A percentile compares a stretch with the other conserved stretches of the same genome.
Conservation (phyloP, 53 echinoderm and acorn worm species). For the Paracentrotus lividus region DNA sequence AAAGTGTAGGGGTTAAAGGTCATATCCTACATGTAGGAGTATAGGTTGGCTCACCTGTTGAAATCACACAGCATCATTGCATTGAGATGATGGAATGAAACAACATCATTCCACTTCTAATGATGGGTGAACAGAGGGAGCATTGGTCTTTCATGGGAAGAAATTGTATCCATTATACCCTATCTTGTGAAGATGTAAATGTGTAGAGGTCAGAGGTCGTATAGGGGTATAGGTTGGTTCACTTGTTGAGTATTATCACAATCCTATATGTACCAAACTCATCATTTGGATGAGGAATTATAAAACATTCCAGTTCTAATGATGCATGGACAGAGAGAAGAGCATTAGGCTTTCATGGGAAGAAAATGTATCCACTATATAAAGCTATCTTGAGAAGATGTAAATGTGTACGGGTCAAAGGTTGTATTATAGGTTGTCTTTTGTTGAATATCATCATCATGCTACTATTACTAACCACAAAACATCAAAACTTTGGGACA, state of each 20-base stretch:
- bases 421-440: neutral
- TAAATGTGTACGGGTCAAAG: neutral
- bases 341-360: neutral
- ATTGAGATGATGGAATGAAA: neutral
- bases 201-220: neutral
- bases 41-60: neutral
- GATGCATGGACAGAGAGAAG: neutral
- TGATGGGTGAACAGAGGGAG: neutral
- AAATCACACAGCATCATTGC: constrained; percentile 3
- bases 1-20: neutral
- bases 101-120: neutral
- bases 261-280: too few species aligned
- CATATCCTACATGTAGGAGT: too few species aligned
- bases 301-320: neutral
- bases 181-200: neutral
- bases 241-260: constrained; percentile 4
- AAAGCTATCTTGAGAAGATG: neutral
- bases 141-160: neutral
- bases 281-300: neutral
- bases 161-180: neutral
- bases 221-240: neutral
- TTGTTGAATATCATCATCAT: neutral
- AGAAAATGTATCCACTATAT: neutral
- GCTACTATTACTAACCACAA: too few species aligned
- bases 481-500: too few species aligned